Base-by-base conservation (phyloP, 1,140 invertebrate species). In the Orius insidiosus region DNA sequence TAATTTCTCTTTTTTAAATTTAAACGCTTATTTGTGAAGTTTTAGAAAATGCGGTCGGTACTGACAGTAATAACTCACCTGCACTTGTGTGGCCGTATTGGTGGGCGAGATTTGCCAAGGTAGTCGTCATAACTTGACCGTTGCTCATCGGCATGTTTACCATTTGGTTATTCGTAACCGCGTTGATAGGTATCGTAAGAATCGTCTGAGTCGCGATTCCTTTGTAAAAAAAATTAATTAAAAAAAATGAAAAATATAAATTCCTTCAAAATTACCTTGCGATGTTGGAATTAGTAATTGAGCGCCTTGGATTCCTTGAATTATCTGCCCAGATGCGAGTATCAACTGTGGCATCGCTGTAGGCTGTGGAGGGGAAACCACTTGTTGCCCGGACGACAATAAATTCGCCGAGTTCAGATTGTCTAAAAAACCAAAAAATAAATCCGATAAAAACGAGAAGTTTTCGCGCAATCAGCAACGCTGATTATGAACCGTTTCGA, bases 151-250 rank as follows among this genome's bases (percentile, higher is more conserved):
- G 80, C 59, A 78, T 64, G 60, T 78, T 87, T 33, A 84, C 79
- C 69, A 85, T 81, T 62, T 85, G 81, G 58, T 76, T 79, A 42
- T 72, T 73, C 60, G 78, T 80, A 44, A 81, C 76, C 61, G 80
- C 79, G 59, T 78, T 84, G 13, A 88, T 79, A 10, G 88, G 88
- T 59, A 93, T 93, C 36, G 87, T 93, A 42, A 95, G 70, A 46
- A 95, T 89, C 53, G 87, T 92, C 63, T 93, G 89, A 10, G 86
- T 84, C 13, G 86, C 85, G 56, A 92, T 83, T 50, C 86, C 86
- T 89, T 63, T 36, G 62, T 66, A 48, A 46, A 48, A 55, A 51
- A 40, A 15, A 9, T n/a, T 9, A 36, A 11, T 36, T 36, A 36
- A n/a, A 3, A 9, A 36, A 15, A 33, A 33, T 33, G 32, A 33